Evolutionary conservation across 2,113 vertebrate species (phyloP).

Genomic region (Polypterus bichir): DNA sequence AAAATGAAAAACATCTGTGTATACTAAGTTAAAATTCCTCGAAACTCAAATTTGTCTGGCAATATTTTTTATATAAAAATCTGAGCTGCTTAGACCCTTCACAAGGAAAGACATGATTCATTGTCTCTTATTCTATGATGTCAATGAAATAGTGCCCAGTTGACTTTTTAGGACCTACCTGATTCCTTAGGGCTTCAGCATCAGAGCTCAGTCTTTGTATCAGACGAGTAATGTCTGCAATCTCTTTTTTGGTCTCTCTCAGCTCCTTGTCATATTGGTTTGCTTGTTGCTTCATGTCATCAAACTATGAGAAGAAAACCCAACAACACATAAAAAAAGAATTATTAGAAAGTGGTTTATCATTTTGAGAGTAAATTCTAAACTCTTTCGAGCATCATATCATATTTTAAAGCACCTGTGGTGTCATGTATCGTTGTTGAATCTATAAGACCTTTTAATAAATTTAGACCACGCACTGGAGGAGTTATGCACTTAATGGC

Average conservation of each 20-base stretch:
- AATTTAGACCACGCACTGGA: too few species aligned
- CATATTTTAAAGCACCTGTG: background rate
- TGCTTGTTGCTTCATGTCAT: constrained; percentile 33
- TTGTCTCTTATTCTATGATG: too few species aligned
- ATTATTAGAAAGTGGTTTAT: background rate
- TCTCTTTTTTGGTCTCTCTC: constrained; percentile 39
- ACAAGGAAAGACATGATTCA: too few species aligned
- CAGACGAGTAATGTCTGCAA: constrained; percentile 35
- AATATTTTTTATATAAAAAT: too few species aligned
- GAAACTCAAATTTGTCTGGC: too few species aligned
- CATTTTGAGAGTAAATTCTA: background rate
- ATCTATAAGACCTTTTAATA: background rate
- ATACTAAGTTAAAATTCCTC: too few species aligned
- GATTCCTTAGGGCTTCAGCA: constrained; percentile 40
- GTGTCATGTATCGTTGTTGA: background rate
- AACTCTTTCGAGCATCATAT: background rate
- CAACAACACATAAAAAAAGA: background rate
- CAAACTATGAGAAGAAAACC: constrained; percentile 31
- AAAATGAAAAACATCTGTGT: too few species aligned
- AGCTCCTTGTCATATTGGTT: constrained; percentile 42
- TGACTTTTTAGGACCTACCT: constrained; percentile 29
- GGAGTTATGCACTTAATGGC: too few species aligned
- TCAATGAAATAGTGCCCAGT: background rate
- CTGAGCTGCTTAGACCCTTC: too few species aligned
- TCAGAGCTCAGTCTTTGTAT: constrained; percentile 43